Percentiles rank a stretch among this genome's conserved stretches.
Conservation (phyloP, 2,888 invertebrate species). For the Catocala fraxini region DNA sequence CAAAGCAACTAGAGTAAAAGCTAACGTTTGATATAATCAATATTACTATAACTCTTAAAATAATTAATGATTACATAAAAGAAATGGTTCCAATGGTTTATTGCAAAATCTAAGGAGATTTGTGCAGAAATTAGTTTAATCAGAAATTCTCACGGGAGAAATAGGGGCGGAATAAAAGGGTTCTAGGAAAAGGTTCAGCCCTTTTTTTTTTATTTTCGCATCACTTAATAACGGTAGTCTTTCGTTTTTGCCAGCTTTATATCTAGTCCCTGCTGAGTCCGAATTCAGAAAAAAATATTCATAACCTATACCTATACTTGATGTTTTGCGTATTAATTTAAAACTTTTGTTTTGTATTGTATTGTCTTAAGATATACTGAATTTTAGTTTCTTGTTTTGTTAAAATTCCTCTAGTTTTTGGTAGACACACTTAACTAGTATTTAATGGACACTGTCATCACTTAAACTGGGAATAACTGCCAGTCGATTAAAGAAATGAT, state of each 20-base stretch:
- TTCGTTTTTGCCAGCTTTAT: neutral
- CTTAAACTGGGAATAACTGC: too few species aligned
- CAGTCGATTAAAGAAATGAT: too few species aligned
- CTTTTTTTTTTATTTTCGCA: slow-evolving; percentile 39
- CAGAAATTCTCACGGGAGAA: slow-evolving; percentile 56
- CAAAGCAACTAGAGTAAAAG: slow-evolving; percentile 27
- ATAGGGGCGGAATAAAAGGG: slow-evolving; percentile 50
- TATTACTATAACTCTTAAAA: slow-evolving; percentile 44
- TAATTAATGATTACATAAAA: slow-evolving; percentile 42
- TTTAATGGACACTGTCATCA: too few species aligned
- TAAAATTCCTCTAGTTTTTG: too few species aligned
- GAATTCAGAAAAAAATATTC: slow-evolving; percentile 2
- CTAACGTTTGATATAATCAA: slow-evolving; percentile 36
- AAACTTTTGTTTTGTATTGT: neutral
- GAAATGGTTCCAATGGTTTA: slow-evolving; percentile 2
- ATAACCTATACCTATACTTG: neutral
- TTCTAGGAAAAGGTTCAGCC: slow-evolving; percentile 31
- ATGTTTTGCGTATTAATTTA: neutral
- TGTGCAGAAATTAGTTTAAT: slow-evolving; percentile 57
- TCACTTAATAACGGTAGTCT: slow-evolving; percentile 32
- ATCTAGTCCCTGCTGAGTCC: slow-evolving; percentile 4
- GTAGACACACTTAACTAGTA: too few species aligned
- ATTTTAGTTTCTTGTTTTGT: too few species aligned
- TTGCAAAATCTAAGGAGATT: slow-evolving; percentile 8
- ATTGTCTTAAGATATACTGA: neutral